Evolutionary conservation across 2,888 invertebrate species (phyloP), one percentile per base, ranked within the genome.

Genomic region (Sinodicranocentrus sp.): DNA sequence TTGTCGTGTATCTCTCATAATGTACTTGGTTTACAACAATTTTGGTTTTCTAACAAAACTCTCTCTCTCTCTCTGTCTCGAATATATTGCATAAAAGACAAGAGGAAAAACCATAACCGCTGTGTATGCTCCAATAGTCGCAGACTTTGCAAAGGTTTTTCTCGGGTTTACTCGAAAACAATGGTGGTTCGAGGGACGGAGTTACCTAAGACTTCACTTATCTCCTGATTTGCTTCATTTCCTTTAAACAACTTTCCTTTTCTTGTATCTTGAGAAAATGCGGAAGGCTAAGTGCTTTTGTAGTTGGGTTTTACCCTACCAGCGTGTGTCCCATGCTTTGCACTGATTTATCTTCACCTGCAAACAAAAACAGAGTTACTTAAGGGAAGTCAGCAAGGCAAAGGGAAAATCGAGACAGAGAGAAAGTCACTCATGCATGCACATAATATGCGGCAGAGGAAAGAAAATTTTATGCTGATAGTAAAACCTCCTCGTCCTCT

Each of bases 151-250:
- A n/a, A 5, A 39, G 13, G 39, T 39, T 39, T 39, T 39, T 39
- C 5, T 5, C 39, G 39, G 13, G 15, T 19, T 23, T 23, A 26
- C 10, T 10, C 25, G 25, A 59, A 59, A 23, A 15, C 59, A 25
- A 59, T 23, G 21, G 23, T 57, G 57, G 48, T 10, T 21, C 3
- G 23, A 19, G 19, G 17, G 28, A 68, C 48, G 52, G 52, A 19
- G 52, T 52, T 52, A 52, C 52, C 52, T 59, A 59, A 25, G 25
- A 61, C 59, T 68, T 44, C 21, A 67, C 67, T 67, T 67, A 77
- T 68, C 77, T 75, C 65, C 52, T 63, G 75, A 75, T 75, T 75
- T 75, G 77, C 57, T 77, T 77, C 77, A 77, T 77, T 77, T 77
- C 77, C 77, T 77, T 77, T 67, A 77, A 77, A 77, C 68, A 67